A percentile compares a stretch with the other conserved stretches of the same genome.
phyloP scores from a whole-genome alignment of 2,797 vertebrate species.

The Choloepus didactylus region DNA sequence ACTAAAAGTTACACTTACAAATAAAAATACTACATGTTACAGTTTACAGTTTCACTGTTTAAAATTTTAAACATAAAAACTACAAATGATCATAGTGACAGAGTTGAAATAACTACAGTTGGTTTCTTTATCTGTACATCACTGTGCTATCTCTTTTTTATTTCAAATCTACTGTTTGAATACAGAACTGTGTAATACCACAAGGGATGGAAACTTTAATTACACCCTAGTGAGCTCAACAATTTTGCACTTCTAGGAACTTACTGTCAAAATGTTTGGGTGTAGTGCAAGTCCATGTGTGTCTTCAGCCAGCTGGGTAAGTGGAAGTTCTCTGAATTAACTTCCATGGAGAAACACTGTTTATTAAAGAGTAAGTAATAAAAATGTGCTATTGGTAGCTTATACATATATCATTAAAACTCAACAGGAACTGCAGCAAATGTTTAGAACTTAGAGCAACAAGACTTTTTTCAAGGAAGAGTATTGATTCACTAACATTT shows the following conservation, averaged over 20 bases:
- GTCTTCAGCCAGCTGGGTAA: neutral
- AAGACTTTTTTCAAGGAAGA: neutral
- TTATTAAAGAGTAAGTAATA: neutral
- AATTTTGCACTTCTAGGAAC: neutral
- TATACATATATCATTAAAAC: neutral
- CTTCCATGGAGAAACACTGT: neutral
- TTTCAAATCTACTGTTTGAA: neutral
- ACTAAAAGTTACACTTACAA: neutral
- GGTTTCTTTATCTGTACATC: neutral
- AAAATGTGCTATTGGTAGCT: neutral
- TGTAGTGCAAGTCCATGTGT: too few species aligned
- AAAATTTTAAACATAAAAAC: neutral
- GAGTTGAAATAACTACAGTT: neutral
- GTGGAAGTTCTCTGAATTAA: constrained; percentile 22
- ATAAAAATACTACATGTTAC: neutral
- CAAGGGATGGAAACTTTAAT: neutral
- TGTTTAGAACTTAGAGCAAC: neutral
- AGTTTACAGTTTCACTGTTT: neutral
- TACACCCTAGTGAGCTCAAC: neutral
- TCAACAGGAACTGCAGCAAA: neutral
- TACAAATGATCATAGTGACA: neutral
- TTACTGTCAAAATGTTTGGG: neutral
- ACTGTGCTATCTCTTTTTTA: neutral
- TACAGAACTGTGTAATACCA: neutral
- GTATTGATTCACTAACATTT: neutral